Evolutionary conservation across 1,140 invertebrate genomes (phyloP), one percentile per base, ranked within the genome.

Genomic region (Aphelinus certus): DNA sequence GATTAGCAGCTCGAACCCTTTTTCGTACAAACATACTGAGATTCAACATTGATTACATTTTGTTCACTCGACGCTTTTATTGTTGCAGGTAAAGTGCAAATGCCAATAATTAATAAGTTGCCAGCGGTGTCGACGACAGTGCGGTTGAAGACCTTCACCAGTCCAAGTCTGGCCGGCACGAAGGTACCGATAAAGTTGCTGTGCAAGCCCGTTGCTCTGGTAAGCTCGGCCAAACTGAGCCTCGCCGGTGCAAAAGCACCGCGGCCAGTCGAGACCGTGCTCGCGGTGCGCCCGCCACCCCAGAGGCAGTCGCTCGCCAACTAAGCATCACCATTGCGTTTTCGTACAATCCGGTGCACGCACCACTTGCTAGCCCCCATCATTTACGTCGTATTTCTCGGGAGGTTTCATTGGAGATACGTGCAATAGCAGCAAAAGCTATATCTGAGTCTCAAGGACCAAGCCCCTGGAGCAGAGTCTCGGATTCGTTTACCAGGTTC

Each of bases 251-350:
- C 61, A 73, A 26, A 26, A 26, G 79, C 72, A 73, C 78, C 66
- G 73, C 78, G 62, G 3, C 57, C 66, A 2, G 49, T 68, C 9
- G 78, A 79, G 62, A 72, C 77, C 55, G 78, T 82, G 58, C 76
- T 83, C 26, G 64, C 77, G 53, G 60, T 87, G 83, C 85, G 86
- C 78, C 81, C 85, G 75, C 80, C 83, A 74, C 82, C 86, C 81
- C 76, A 46, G 71, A 77, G 10, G 65, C 87, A 86, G 79, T 84
- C 84, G 76, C 74, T 86, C 75, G 84, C 81, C 71, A 89, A 89
- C 87, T 88, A 53, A 53, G 4, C 51, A 53, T 53, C 51, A 53
- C 51, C 9, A 53, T 53, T 53, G 51, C 9, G 51, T 53, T 53
- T 9, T 26, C 76, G 76, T 73, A 60, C 80, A 80, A 75, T 77